These are phyloP conservation scores for Colaptes auratus DNA, from an alignment of 2,113 vertebrate species.

Conservation along the genomic window DNA sequence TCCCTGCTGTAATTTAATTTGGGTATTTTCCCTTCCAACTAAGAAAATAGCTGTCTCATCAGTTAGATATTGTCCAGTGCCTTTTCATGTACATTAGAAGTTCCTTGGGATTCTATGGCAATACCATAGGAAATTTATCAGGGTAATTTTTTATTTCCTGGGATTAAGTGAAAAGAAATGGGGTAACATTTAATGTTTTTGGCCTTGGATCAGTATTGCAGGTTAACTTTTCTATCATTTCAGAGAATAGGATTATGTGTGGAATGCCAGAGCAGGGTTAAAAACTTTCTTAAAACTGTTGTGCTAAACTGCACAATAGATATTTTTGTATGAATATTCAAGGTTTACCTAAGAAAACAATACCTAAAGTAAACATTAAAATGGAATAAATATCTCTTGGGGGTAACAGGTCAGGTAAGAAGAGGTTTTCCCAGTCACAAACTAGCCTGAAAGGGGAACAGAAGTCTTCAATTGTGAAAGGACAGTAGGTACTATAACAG, in stretches of 20 bases:
- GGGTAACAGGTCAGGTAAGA: not conserved
- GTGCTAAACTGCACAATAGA: not conserved
- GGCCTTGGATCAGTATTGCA: not conserved
- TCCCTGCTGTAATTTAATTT: conserved; percentile 27
- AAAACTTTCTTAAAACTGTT: not conserved
- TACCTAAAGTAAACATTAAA: not conserved
- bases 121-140: not conserved
- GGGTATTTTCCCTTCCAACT: conserved; percentile 2
- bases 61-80: not conserved
- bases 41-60: conserved; percentile 2
- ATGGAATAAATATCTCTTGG: not conserved
- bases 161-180: conserved; percentile 13
- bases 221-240: not conserved
- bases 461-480: not conserved
- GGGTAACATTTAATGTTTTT: not conserved
- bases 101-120: not conserved
- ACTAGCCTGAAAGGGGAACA: not conserved
- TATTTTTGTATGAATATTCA: not conserved
- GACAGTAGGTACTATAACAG: not conserved
- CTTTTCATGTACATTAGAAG: not conserved
- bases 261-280: not conserved
- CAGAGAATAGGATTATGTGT: not conserved
- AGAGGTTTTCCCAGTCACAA: not conserved
- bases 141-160: conserved; percentile 41
- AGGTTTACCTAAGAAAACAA: not conserved